Conservation (phyloP, 1,140 invertebrate species). For the Mylabris phalerata region DNA sequence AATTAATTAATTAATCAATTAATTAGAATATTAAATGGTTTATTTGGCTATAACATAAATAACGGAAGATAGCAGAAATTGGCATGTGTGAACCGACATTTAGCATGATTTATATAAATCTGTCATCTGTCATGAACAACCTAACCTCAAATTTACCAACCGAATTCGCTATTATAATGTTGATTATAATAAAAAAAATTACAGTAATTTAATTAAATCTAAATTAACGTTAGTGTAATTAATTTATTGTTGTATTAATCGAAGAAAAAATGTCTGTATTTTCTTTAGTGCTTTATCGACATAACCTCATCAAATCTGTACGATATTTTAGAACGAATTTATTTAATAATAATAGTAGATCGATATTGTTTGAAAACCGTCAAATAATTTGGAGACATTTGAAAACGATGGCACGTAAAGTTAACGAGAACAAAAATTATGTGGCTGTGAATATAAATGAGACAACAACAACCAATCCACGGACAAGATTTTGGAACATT, state of each 20-base stretch:
- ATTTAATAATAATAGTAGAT: conserved; percentile 6
- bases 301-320: conserved; percentile 20
- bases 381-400: conserved; percentile 12
- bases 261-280: conserved; percentile 24
- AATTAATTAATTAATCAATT: too few species aligned
- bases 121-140: too few species aligned
- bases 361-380: conserved; percentile 5
- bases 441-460: conserved; percentile 24
- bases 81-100: too few species aligned
- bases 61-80: too few species aligned
- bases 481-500: conserved; percentile 15
- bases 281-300: conserved; percentile 24
- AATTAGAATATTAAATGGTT: too few species aligned
- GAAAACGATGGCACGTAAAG: conserved; percentile 29
- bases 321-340: conserved; percentile 17
- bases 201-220: too few species aligned
- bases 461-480: conserved; percentile 6
- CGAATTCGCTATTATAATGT: too few species aligned
- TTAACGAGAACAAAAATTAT: conserved; percentile 27
- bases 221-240: too few species aligned
- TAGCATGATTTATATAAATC: too few species aligned
- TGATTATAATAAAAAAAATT: too few species aligned
- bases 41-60: too few species aligned
- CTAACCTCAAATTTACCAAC: too few species aligned
- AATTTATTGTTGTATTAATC: neutral